A percentile compares a stretch with the other conserved stretches of the same genome.
Evolutionary conservation across 2,888 invertebrate genomes (phyloP).

Genomic region (Rotaria magnacalcarata): DNA sequence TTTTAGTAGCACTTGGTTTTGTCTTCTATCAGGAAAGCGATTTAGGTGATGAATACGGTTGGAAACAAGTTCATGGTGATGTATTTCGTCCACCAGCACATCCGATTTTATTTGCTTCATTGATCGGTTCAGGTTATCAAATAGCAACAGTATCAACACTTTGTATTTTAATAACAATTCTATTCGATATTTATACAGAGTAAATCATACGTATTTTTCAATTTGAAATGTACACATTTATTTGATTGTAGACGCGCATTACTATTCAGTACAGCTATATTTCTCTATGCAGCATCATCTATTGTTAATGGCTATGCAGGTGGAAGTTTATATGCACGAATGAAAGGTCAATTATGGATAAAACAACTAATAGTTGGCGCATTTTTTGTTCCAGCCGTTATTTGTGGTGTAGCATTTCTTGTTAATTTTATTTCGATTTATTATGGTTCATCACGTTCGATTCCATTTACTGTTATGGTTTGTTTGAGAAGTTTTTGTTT

Average conservation of each 20-base stretch:
- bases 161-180: slow-evolving; percentile 89
- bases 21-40: slow-evolving; percentile 71
- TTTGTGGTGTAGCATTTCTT: slow-evolving; percentile 93
- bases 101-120: slow-evolving; percentile 82
- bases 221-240: neutral
- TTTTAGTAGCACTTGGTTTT: too few relatives aligned
- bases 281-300: slow-evolving; percentile 93
- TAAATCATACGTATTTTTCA: slow-evolving; percentile 54
- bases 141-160: slow-evolving; percentile 81
- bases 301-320: slow-evolving; percentile 97
- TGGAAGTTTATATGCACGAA: slow-evolving; percentile 87
- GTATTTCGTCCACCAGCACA: slow-evolving; percentile 91
- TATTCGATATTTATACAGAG: slow-evolving; percentile 96
- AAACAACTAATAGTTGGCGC: slow-evolving; percentile 93
- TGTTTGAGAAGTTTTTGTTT: neutral
- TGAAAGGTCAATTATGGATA: slow-evolving; percentile 82
- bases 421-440: slow-evolving; percentile 99
- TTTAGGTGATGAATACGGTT: slow-evolving; percentile 96
- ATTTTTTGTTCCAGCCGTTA: slow-evolving; percentile 81
- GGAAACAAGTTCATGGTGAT: slow-evolving; percentile 98
- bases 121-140: slow-evolving; percentile 92
- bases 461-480: slow-evolving; percentile 69
- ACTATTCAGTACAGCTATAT: slow-evolving; percentile 91
- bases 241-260: slow-evolving; percentile 71
- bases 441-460: slow-evolving; percentile 95